Conservation (phyloP, 1,140 invertebrate species). For the Brachionus angularis region DNA sequence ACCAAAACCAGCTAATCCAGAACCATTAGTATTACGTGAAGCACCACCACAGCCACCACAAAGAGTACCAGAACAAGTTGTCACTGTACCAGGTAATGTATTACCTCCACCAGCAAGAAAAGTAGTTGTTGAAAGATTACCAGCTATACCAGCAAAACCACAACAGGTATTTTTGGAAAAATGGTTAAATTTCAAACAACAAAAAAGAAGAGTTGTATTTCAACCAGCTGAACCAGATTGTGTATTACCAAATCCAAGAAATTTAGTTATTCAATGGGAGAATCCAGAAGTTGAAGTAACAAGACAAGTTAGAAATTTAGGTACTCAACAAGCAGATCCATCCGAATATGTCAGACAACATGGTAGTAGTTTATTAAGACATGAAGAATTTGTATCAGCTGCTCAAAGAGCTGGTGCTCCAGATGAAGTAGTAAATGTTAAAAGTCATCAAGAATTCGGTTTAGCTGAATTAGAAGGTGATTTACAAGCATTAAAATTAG, state of each 20-base stretch:
- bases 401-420: neutral
- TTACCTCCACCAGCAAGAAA: conserved; percentile 15
- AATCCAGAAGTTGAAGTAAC: conserved; percentile 22
- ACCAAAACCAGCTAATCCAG: neutral
- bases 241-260: conserved; percentile 5
- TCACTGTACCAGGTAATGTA: conserved; percentile 1
- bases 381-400: conserved; percentile 5
- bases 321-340: conserved; percentile 12
- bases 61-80: neutral
- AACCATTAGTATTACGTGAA: conserved; percentile 43
- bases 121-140: conserved; percentile 41
- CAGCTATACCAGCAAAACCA: conserved; percentile 37
- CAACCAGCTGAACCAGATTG: conserved; percentile 17
- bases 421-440: neutral
- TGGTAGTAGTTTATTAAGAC: neutral
- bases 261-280: conserved; percentile 43
- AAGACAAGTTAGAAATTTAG: conserved; percentile 6
- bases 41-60: conserved; percentile 16
- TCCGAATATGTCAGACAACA: conserved; percentile 4
- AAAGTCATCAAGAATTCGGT: neutral
- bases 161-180: conserved; percentile 31
- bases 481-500: conserved; percentile 5
- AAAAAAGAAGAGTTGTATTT: conserved; percentile 32
- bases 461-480: conserved; percentile 35
- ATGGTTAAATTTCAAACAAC: conserved; percentile 43